Base-by-base conservation (phyloP, 2,888 invertebrate species). In the Amphipoea lucens region DNA sequence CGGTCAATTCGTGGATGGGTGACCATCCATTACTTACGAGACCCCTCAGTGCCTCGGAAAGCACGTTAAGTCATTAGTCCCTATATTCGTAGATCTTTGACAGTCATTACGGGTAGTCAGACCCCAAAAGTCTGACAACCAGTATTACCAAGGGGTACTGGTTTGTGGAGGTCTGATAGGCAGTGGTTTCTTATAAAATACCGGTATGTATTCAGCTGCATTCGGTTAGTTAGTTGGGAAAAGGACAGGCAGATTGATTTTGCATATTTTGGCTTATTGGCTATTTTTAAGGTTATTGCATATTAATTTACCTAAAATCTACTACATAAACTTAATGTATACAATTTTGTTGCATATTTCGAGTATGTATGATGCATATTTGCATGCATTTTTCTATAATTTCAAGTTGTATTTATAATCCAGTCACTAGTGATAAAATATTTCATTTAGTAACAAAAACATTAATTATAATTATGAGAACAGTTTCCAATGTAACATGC, bases 401-500 rank as follows among this genome's bases (percentile, higher is more conserved):
- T 23, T 36, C 23, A 70, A 40, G 40, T 51, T 20, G 20, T 29
- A 63, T 70, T 17, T 17, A 60, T 17, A 60, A 60, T 54, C 20
- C 36, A 4, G 12, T 48, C 48, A 20, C 1, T 48, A 51, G 20
- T 29, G 20, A 29, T 17, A 29, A 48, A 29, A 29, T 69, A 48
- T n/a, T n/a, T 63, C 0, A n/a, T n/a, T 5, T 11, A 5, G n/a
- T 65, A 40, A 71, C n/a, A 20, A 45, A 73, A 70, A 23, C 14
- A 29, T 29, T 14, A 29, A 45, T 69, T 20, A 14, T 40, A 29
- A 45, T 23, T 4, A n/a, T 23, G 36, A 63, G 36, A 54, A 51
- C 29, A 70, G 72, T 73, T 70, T 36, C 20, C 17, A 78, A 68
- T 5, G 36, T 63, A 48, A 40, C 57, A 40, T 62, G 20, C 62